Base-by-base conservation (phyloP, 2,888 invertebrate genomes). In the Mythimna ferrago region DNA sequence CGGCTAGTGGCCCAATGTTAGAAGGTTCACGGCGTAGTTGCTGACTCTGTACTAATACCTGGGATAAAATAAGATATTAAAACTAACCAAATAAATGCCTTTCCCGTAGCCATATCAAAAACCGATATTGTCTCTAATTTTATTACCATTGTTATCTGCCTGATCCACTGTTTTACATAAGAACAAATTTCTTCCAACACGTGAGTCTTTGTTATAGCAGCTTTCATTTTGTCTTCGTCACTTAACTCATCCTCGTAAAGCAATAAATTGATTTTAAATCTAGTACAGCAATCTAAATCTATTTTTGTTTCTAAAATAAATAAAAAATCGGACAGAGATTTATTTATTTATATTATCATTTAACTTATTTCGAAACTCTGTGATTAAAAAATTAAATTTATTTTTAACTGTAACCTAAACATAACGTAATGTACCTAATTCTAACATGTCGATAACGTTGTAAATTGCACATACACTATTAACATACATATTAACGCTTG, bases 21-120 rank as follows among this genome's bases (percentile, higher is more conserved):
- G 98, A 97, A 0, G 98, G 97, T 93, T 99, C 99, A 53, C 98
- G 97, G 74, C 98, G 97, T 77, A 99, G 96, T 91, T 98, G 98
- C 87, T 98, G 97, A 88, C 98, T 98, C 92, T 98, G 97, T 0
- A 98, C 98, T 71, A 98, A 91, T 1, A 97, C 97, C 98, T 98
- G 44, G 16, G 16, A 67, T 1, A 5, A 66, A 60, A 19, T 62
- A 54, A 53, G 3, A 3, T 35, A 35, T 41, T 3, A 2, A 44
- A 44, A 26, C 16, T 48, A 14, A 44, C 7, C 26, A 26, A 26
- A 26, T 2, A 26, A 54, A 26, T 38, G 6, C 11, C 7, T 26
- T 16, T 44, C 9, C 6, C 26, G 1, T 74, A 16, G 6, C 16
- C 16, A 9, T 32, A 19, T 38, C 26, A 5, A 5, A 53, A 5